Conservation (phyloP, 2,797 vertebrate species). For the Syncerus caffer region DNA sequence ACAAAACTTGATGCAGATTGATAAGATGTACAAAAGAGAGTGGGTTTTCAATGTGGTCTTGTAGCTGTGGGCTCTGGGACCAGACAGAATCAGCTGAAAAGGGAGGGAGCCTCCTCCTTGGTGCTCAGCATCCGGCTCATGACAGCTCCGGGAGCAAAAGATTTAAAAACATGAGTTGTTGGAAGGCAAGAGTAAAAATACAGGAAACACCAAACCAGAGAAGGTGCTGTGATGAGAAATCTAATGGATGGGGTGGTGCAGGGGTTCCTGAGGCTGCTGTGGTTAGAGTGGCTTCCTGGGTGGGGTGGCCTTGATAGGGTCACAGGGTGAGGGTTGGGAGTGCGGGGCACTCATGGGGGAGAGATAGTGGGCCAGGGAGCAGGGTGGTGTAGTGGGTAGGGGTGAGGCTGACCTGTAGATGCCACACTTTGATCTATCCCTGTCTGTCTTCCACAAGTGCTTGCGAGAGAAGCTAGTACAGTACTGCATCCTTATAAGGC, state of each 20-base stretch:
- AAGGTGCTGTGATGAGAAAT: rapidly evolving
- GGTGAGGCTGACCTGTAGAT: not conserved
- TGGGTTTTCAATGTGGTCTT: not conserved
- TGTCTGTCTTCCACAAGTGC: not conserved
- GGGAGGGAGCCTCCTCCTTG: not conserved
- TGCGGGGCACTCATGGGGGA: not conserved
- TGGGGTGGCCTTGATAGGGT: not conserved
- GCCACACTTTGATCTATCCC: not conserved
- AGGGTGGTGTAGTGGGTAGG: not conserved
- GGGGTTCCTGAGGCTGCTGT: not conserved
- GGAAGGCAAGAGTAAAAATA: not conserved
- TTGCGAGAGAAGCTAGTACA: not conserved
- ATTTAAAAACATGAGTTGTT: not conserved
- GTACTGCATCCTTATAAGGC: not conserved
- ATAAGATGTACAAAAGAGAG: not conserved
- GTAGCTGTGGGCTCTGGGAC: not conserved
- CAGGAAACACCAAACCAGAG: not conserved
- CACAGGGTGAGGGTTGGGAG: not conserved
- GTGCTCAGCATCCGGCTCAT: not conserved
- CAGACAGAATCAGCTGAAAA: not conserved
- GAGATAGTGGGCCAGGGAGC: not conserved
- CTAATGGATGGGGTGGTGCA: rapidly evolving
- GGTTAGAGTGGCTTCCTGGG: not conserved
- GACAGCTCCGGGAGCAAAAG: not conserved
- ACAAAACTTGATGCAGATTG: not conserved